phyloP scores from a whole-genome alignment of 23 tunicate genomes.

The Styela clava region DNA sequence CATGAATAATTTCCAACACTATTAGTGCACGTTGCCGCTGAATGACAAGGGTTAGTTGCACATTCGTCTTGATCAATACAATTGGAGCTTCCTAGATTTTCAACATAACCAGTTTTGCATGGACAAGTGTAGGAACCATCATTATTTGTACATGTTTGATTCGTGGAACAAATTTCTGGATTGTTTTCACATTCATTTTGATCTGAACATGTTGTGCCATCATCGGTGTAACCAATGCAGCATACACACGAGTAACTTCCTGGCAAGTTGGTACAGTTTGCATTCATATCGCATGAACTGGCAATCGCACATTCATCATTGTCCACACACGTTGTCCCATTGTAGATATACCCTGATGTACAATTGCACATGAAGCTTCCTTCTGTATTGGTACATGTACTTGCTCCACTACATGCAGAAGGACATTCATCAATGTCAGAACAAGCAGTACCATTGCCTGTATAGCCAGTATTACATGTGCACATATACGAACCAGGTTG shows the following conservation, averaged over 20 bases:
- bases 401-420: not conserved
- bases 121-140: conserved; percentile 17
- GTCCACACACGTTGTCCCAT: not conserved
- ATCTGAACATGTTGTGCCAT: conserved; percentile 17
- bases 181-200: conserved; percentile 25
- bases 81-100: not conserved
- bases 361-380: conserved; percentile 7
- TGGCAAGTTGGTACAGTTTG: not conserved
- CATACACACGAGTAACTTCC: conserved; percentile 12
- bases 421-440: conserved; percentile 27
- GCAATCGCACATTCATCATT: conserved; percentile 7
- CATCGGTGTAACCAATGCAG: not conserved
- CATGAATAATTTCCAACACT: conserved; percentile 25
- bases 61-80: conserved; percentile 34
- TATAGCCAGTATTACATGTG: conserved; percentile 10
- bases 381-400: not conserved
- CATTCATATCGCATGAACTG: not conserved
- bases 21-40: conserved; percentile 2
- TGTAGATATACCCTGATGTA: conserved; percentile 6
- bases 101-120: conserved; percentile 9
- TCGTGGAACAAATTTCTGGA: not conserved
- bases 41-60: not conserved
- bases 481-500: not conserved
- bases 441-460: conserved; percentile 7
- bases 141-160: conserved; percentile 1